Evolutionary conservation across 2,797 vertebrate species (phyloP).

Genomic region (Bovichtus variegatus): DNA sequence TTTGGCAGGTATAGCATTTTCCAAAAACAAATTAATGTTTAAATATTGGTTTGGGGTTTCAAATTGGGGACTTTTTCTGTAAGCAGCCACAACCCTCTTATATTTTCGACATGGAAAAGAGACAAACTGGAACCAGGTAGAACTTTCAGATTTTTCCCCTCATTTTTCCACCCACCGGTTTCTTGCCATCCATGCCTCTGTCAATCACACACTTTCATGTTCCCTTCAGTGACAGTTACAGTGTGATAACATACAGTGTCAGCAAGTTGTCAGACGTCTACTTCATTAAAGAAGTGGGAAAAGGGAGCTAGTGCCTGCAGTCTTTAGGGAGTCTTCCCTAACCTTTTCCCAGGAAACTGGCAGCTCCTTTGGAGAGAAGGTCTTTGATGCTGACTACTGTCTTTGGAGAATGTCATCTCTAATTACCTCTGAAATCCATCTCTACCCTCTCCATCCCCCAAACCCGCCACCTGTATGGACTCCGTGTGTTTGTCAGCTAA

Average conservation of each 20-base stretch:
- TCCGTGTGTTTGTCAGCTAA: conserved; percentile 58
- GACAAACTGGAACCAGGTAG: conserved; percentile 1
- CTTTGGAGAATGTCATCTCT: conserved; percentile 76
- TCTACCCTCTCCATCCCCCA: conserved; percentile 23
- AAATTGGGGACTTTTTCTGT: neutral
- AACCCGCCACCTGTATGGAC: conserved; percentile 60
- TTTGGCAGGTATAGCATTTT: neutral
- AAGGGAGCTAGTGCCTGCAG: conserved; percentile 37
- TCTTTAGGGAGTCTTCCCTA: conserved; percentile 64
- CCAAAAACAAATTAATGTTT: neutral
- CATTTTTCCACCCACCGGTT: conserved; percentile 8
- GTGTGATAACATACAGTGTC: conserved; percentile 47
- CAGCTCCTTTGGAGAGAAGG: conserved; percentile 52
- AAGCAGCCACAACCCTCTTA: neutral
- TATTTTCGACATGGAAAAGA: neutral
- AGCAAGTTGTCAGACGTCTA: conserved; percentile 64
- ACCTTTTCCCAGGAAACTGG: conserved; percentile 68
- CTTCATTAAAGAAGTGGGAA: conserved; percentile 36
- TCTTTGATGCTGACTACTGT: conserved; percentile 74
- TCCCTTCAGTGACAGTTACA: conserved; percentile 47
- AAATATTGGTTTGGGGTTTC: neutral
- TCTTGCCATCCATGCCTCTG: conserved; percentile 15
- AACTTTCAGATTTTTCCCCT: conserved; percentile 5
- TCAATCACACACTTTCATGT: conserved; percentile 49
- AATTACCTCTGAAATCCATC: conserved; percentile 81